Base-by-base conservation (phyloP, 2,797 vertebrate genomes). In the Mus spretus region DNA sequence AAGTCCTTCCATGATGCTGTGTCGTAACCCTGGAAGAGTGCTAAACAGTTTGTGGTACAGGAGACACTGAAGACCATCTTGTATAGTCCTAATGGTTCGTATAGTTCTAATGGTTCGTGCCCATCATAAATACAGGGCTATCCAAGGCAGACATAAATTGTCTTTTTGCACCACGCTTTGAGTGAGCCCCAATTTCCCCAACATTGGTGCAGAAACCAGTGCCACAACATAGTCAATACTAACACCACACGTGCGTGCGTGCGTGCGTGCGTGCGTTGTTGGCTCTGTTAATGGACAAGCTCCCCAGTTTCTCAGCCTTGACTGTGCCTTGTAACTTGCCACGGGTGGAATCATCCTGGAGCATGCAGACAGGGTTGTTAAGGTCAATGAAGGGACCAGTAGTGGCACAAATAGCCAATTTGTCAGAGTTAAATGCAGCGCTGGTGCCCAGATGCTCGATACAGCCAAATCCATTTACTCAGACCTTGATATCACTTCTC, bases 401-500 rank as follows among this genome's bases (percentile, higher is more conserved):
- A 14, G 63, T 67, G 24, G 61, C 61, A 80, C 63, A 17, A 90
- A 90, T 55, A 55, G 63, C 61, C 77, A 90, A 28, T 80, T 55
- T 80, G 89, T 74, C 85, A 13, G 50, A 87, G 67, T 40, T 74
- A 87, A 80, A 67, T 67, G 89, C 14, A 55, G 34, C 61, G 50
- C 34, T 31, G 61, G 44, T 37, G 34, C 77, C 20, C 59, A 50
- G 31, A 65, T 37, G 61, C n/a, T 80, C 50, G 3, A 81, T 81
- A 70, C n/a, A 61, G 26, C 63, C 37, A 82, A 82, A 72, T 57
- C 50, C n/a, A 53, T 91, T 72, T 82, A 82, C 78, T 70, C 63
- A 70, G 63, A 82, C 78, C 50, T 70, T 82, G 47, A 91, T n/a
- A 63, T 89, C 86, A 89, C 44, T 55, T 22, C 86, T 89, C 86